Evolutionary conservation across 2,797 vertebrate genomes (phyloP), one percentile per base, ranked within the genome.

Genomic region (Hyperoplus immaculatus): DNA sequence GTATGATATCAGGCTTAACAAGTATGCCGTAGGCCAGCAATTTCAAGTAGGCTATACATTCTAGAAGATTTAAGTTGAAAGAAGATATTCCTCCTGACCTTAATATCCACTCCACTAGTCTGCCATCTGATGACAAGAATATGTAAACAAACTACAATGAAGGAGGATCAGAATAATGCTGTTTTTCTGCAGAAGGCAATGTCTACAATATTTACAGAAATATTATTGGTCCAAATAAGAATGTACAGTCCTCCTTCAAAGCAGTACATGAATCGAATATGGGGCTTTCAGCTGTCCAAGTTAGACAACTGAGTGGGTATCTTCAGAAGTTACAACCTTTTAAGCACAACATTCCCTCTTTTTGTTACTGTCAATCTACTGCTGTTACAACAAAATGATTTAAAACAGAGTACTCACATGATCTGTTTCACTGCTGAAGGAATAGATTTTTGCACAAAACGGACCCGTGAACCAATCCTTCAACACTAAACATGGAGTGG

Each of bases 11-110:
- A 9, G 65, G 67, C 29, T 83, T 58, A 51, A 66, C 61, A 59
- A 3, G 1, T 54, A 77, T 39, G 8, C 75, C 36, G 41, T 18
- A 41, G 77, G 60, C 79, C 79, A 84, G 66, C 49, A 67, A 68
- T 53, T 68, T 78, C 69, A 62, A 60, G 21, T 72, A 29, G 29
- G 29, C 61, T 41, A 45, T 14, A 56, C 3, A 29, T 59, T 11
- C 39, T 58, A 57, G 15, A 69, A 61, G 43, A 71, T 70, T 65
- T 49, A 50, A 56, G n/a, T 18, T 71, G 55, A 47, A 63, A 51
- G 38, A 59, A 42, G 12, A 47, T 47, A 53, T 77, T 64, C 4
- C 11, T 61, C 16, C 15, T 76, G 54, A 64, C 42, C 10, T 65
- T 72, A 54, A 66, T 5, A 63, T 47, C 5, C 7, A 68, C 6